Conservation (phyloP, 2,888 invertebrate species). For the Mesoligia furuncula region DNA sequence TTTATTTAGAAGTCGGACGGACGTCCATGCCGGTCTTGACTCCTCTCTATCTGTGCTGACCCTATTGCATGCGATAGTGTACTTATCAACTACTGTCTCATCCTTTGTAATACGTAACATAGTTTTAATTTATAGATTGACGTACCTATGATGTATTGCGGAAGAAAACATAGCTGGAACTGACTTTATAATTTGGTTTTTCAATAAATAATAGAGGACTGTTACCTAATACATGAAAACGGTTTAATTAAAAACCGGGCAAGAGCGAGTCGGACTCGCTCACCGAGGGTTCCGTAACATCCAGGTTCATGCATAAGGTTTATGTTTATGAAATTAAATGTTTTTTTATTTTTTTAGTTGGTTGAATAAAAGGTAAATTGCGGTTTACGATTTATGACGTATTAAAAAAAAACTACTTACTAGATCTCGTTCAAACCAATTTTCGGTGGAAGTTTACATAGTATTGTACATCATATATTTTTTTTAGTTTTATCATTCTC, state of each 20-base stretch:
- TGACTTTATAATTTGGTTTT: not conserved
- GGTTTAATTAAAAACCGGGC: not conserved
- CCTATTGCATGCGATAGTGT: slow-evolving; percentile 75
- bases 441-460: too few species aligned
- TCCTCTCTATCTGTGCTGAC: slow-evolving; percentile 76
- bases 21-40: slow-evolving; percentile 73
- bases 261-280: too few species aligned
- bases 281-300: too few species aligned
- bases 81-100: slow-evolving; percentile 58
- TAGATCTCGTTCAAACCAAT: too few species aligned
- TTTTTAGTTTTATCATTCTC: too few species aligned
- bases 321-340: too few species aligned
- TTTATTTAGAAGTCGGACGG: slow-evolving; percentile 71
- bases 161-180: slow-evolving; percentile 43
- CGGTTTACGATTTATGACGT: too few species aligned
- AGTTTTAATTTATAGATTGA: slow-evolving; percentile 36
- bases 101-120: slow-evolving; percentile 64
- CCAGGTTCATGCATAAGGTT: too few species aligned
- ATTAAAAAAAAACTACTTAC: too few species aligned
- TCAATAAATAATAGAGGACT: not conserved
- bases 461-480: too few species aligned
- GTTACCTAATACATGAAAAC: not conserved
- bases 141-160: slow-evolving; percentile 28
- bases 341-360: too few species aligned
- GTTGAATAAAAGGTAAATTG: too few species aligned